phyloP scores from a whole-genome alignment of 2,888 invertebrate genomes.

The Apoderus coryli region DNA sequence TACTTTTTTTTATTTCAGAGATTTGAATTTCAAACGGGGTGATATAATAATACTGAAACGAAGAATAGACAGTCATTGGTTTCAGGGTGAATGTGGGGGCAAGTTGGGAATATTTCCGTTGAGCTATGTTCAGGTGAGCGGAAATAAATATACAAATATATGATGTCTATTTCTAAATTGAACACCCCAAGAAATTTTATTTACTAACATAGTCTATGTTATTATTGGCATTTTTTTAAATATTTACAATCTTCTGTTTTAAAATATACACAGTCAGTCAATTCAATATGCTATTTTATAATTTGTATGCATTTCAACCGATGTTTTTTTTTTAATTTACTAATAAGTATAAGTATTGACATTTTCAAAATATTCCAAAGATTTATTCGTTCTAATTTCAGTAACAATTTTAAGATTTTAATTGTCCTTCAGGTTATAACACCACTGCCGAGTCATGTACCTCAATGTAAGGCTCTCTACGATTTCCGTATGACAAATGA shows the following conservation, averaged over 20 bases:
- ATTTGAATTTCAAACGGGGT: constrained; percentile 74
- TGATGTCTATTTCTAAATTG: no score
- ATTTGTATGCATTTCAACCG: no score
- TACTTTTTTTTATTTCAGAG: constrained; percentile 42
- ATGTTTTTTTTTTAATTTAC: constrained; percentile 8
- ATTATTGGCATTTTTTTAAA: constrained; percentile 4
- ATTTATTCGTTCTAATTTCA: no score
- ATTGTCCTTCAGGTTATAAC: constrained; percentile 59
- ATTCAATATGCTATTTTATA: no score
- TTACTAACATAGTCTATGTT: no score
- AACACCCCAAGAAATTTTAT: neutral
- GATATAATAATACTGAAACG: constrained; percentile 66
- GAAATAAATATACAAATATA: no score
- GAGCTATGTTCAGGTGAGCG: constrained; percentile 66
- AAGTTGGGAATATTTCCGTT: constrained; percentile 72
- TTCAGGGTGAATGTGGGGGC: constrained; percentile 66
- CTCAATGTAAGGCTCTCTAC: constrained; percentile 78
- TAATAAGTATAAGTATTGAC: no score
- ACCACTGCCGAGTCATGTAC: constrained; percentile 62
- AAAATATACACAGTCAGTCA: no score
- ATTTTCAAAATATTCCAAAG: no score
- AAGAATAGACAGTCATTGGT: constrained; percentile 77
- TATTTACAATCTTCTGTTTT: neutral
- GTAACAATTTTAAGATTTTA: no score
- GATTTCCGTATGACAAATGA: constrained; percentile 83